These are phyloP conservation scores for Catocala nupta DNA, from an alignment of 2,888 invertebrate species.

Conservation along the genomic window DNA sequence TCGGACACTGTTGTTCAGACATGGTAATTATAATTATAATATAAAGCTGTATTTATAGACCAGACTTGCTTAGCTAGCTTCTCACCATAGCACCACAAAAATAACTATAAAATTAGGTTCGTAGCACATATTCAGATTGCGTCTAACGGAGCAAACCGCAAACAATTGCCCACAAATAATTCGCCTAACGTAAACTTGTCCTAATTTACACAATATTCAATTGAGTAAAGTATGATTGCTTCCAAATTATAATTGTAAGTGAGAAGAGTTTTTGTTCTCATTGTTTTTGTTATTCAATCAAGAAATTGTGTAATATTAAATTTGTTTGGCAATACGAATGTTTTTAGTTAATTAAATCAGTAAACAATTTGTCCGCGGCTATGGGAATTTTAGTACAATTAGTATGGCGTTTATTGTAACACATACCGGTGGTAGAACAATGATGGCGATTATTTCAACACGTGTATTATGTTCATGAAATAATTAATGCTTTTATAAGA, in stretches of 20 bases:
- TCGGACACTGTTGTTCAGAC: too few species aligned
- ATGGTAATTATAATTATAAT: too few species aligned
- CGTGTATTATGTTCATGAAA: too few species aligned
- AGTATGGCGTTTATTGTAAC: too few species aligned
- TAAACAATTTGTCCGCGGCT: slow-evolving; percentile 1
- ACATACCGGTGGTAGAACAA: too few species aligned
- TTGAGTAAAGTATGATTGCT: slow-evolving; percentile 18
- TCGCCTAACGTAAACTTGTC: not conserved
- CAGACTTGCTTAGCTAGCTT: too few species aligned
- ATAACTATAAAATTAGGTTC: too few species aligned
- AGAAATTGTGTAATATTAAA: slow-evolving; percentile 8
- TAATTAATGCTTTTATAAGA: too few species aligned
- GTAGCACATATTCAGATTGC: too few species aligned
- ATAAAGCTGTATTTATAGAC: too few species aligned
- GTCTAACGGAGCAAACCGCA: not conserved
- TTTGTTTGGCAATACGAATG: slow-evolving; percentile 6
- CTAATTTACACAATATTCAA: slow-evolving; percentile 6
- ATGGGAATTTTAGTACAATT: slow-evolving; percentile 1
- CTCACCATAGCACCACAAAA: too few species aligned
- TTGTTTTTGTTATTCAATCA: slow-evolving; percentile 22
- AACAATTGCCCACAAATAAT: slow-evolving; percentile 11
- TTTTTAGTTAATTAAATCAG: slow-evolving; percentile 4
- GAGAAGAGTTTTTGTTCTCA: slow-evolving; percentile 17
- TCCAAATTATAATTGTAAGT: slow-evolving; percentile 18
- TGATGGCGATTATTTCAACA: too few species aligned